Conservation (phyloP, 2,113 vertebrate genomes). For the Shinisaurus crocodilurus region DNA sequence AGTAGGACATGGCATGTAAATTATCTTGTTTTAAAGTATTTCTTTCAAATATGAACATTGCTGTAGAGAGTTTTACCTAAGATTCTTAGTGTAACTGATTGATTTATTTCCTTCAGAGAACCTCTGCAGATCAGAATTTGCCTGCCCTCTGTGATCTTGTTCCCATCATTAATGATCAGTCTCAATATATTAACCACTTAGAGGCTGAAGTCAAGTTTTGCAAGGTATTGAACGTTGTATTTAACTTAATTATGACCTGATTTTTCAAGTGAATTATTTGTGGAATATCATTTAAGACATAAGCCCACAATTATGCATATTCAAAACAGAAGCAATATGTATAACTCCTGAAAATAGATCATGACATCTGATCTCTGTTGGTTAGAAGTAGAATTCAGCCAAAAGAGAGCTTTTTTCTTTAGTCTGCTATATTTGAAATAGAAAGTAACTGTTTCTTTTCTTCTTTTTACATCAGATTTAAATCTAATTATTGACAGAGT, state of each 20-base stretch:
- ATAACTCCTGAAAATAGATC: fast-evolving
- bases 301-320: not conserved
- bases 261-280: not conserved
- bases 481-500: too few relatives aligned
- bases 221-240: constrained; percentile 78
- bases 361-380: not conserved
- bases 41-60: not conserved
- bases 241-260: not conserved
- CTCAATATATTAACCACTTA: constrained; percentile 93
- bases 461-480: too few relatives aligned
- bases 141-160: constrained; percentile 83
- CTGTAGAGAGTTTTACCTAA: constrained; percentile 18
- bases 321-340: constrained; percentile 3
- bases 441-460: not conserved
- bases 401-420: fast-evolving
- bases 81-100: constrained; percentile 23
- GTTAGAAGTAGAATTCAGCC: not conserved
- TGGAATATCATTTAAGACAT: not conserved
- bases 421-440: not conserved
- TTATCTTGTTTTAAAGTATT: not conserved
- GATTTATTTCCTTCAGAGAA: constrained; percentile 65
- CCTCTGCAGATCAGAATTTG: constrained; percentile 53
- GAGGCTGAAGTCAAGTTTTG: constrained; percentile 95
- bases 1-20: not conserved
- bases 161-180: constrained; percentile 88